These are phyloP conservation scores for Petrolisthes manimaculis DNA, from an alignment of 2,888 invertebrate species.

Conservation along the genomic window DNA sequence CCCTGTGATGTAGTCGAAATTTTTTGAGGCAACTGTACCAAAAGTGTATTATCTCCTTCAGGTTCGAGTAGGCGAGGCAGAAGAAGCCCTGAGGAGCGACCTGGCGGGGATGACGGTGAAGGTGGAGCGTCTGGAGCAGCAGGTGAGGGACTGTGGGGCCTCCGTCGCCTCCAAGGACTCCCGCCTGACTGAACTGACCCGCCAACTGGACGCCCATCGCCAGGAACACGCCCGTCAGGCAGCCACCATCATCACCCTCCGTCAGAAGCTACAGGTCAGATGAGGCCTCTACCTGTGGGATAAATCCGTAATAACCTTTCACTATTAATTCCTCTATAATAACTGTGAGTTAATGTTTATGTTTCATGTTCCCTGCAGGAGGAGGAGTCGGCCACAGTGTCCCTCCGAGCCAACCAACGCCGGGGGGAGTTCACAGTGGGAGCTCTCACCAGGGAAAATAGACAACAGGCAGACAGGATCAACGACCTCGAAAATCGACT, in stretches of 20 bases:
- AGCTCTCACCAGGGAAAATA: conserved; percentile 56
- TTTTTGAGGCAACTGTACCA: no score
- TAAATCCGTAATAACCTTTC: neutral
- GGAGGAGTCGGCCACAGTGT: conserved; percentile 36
- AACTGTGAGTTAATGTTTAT: neutral
- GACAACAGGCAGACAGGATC: conserved; percentile 51
- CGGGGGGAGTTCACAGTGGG: conserved; percentile 46
- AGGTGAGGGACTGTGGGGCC: conserved; percentile 81
- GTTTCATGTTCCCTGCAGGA: conserved; percentile 21
- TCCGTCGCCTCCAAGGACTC: conserved; percentile 80
- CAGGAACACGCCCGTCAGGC: conserved; percentile 87
- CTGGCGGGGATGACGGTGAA: conserved; percentile 87
- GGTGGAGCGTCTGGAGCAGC: conserved; percentile 77
- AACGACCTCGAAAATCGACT: conserved; percentile 57
- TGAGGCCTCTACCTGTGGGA: neutral
- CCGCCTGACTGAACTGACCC: conserved; percentile 81
- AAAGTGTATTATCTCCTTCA: neutral
- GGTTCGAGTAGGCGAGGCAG: conserved; percentile 58
- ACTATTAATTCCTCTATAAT: neutral
- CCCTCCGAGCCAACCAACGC: conserved; percentile 43
- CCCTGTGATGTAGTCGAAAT: no score
- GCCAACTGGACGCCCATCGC: conserved; percentile 82
- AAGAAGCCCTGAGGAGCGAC: conserved; percentile 79
- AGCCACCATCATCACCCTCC: conserved; percentile 83
- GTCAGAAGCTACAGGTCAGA: conserved; percentile 78